A percentile compares a stretch with the other conserved stretches of the same genome.
Evolutionary conservation across 2,113 vertebrate species (phyloP).

Genomic region (Donacobius atricapilla): DNA sequence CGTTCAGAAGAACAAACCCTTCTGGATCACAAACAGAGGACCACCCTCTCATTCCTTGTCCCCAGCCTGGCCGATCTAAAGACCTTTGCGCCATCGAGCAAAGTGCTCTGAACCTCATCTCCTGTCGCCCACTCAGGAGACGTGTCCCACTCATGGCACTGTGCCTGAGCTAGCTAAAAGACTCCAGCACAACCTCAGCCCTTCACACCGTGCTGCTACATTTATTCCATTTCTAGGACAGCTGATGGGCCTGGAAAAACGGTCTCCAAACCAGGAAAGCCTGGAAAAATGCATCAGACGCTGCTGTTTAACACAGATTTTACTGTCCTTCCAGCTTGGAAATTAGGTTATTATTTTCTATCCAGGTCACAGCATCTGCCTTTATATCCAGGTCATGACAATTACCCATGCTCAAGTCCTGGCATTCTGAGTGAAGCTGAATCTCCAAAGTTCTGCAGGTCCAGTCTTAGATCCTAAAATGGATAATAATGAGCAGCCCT

Average conservation of each 20-base stretch:
- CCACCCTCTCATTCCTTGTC: too few relatives aligned
- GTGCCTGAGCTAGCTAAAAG: too few relatives aligned
- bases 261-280: not conserved
- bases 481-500: not conserved
- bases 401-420: not conserved
- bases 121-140: too few relatives aligned
- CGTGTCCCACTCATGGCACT: too few relatives aligned
- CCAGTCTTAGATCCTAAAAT: not conserved
- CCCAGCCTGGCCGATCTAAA: too few relatives aligned
- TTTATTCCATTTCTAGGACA: not conserved
- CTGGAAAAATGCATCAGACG: not conserved
- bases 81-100: too few relatives aligned
- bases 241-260: not conserved
- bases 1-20: too few relatives aligned
- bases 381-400: not conserved
- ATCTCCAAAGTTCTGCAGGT: not conserved
- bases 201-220: too few relatives aligned
- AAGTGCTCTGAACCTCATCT: too few relatives aligned
- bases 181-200: too few relatives aligned
- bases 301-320: not conserved
- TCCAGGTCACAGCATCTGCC: not conserved
- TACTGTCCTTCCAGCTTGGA: not conserved
- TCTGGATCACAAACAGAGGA: too few relatives aligned
- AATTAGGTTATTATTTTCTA: not conserved
- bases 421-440: not conserved